Base-by-base conservation (phyloP, 2,888 invertebrate species). In the Plebejus melissa region DNA sequence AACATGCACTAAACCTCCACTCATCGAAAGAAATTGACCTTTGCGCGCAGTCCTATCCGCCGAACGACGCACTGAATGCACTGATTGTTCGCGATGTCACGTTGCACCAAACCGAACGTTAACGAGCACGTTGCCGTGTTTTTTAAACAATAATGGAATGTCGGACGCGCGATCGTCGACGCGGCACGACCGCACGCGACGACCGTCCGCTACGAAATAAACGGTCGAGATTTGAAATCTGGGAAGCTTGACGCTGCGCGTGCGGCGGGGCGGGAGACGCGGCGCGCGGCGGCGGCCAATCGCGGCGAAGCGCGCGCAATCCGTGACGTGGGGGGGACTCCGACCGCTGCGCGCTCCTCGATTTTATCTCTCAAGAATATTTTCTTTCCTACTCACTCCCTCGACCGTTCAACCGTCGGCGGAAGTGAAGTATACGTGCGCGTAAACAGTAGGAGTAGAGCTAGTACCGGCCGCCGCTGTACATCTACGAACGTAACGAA, bases 1-100 rank as follows among this genome's bases (percentile, higher is more conserved):
- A 93, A 95, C 95, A 95, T 95, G 95, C 94, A 96, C 95, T 95
- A 95, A 95, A 95, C 95, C 95, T 95, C 94, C 95, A 96, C 95
- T 94, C 95, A 96, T 94, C 95, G 94, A 95, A 94, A 94, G 94
- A 94, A 94, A 92, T 93, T 94, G 94, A 92, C 91, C 83, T 87
- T 86, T 84, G 82, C 84, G 83, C 81, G 81, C 80, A 76, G 77
- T 77, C 72, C 81, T 76, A 82, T 80, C 82, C 86, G 86, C 82
- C 83, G 84, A 84, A 83, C 86, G 87, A 84, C 82, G 86, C 90
- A 91, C 91, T 91, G 89, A 89, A 90, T 90, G 90, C 93, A 91
- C 92, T 90, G 83, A 89, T 88, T 85, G 87, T 87, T 84, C 83
- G 87, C 87, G 88, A 90, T 84, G 89, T 90, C 90, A 90, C 91